A percentile compares a stretch with the other conserved stretches of the same genome.
These are phyloP conservation scores for Acleris sparsana DNA, from an alignment of 2,888 invertebrate species.

Conservation along the genomic window DNA sequence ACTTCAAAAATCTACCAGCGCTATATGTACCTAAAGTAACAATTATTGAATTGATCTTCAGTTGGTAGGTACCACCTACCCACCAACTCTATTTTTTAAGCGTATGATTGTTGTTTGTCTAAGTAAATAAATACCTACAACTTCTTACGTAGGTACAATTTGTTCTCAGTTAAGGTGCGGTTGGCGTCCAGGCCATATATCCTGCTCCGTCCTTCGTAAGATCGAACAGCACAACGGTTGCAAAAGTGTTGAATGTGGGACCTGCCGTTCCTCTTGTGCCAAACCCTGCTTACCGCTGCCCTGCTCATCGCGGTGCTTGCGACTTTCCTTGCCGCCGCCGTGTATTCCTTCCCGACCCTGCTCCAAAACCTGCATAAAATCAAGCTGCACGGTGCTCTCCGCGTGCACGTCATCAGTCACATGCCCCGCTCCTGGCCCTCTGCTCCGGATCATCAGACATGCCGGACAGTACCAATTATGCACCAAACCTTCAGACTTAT, in stretches of 20 bases:
- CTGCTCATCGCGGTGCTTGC: slow-evolving; percentile 3
- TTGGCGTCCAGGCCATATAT: slow-evolving; percentile 79
- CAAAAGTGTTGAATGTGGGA: slow-evolving; percentile 53
- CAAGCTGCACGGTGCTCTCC: slow-evolving; percentile 57
- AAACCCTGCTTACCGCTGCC: slow-evolving; percentile 20
- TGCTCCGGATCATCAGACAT: slow-evolving; percentile 69
- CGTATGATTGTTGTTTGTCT: too few relatives aligned
- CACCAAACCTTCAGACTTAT: slow-evolving; percentile 70
- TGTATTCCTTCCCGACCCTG: slow-evolving; percentile 41
- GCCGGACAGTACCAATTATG: slow-evolving; percentile 70
- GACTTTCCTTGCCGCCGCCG: too few relatives aligned
- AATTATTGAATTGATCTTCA: too few relatives aligned
- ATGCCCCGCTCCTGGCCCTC: slow-evolving; percentile 50
- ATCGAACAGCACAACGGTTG: slow-evolving; percentile 70
- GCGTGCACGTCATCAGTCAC: slow-evolving; percentile 52
- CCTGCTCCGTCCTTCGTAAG: slow-evolving; percentile 67
- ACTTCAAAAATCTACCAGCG: too few relatives aligned
- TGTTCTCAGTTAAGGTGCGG: slow-evolving; percentile 67
- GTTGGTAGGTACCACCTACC: too few relatives aligned
- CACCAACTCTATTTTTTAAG: too few relatives aligned
- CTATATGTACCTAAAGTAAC: too few relatives aligned
- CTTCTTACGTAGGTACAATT: too few relatives aligned
- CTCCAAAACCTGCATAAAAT: slow-evolving; percentile 48
- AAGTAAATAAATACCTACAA: too few relatives aligned
- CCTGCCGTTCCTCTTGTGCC: slow-evolving; percentile 25